phyloP scores from a whole-genome alignment of 2,888 invertebrate species.

The Pachymerium ferrugineum region DNA sequence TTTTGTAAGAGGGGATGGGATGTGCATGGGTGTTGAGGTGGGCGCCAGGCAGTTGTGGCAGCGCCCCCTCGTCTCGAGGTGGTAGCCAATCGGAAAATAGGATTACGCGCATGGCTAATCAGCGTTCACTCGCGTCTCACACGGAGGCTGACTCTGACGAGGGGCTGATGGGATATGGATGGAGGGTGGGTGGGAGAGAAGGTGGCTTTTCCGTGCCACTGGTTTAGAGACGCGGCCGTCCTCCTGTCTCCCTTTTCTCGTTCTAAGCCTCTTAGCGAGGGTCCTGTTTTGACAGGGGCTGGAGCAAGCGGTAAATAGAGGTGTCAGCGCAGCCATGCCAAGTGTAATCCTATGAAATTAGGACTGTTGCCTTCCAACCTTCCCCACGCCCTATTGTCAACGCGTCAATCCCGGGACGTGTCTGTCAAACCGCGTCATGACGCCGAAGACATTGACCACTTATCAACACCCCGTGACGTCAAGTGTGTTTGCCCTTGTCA shows the following conservation, averaged over 20 bases:
- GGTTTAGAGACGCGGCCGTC: constrained; percentile 2
- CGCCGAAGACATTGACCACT: neutral
- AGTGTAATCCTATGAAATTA: constrained; percentile 29
- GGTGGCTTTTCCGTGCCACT: constrained; percentile 12
- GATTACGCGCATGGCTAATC: constrained; percentile 28
- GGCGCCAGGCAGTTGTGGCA: neutral
- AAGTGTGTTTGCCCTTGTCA: constrained; percentile 3
- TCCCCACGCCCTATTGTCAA: constrained; percentile 12
- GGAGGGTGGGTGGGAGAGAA: constrained; percentile 8
- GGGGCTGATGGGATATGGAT: constrained; percentile 3
- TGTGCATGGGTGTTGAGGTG: constrained; percentile 11
- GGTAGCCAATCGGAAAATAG: constrained; percentile 25
- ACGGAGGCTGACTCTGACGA: constrained; percentile 3
- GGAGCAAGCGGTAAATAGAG: constrained; percentile 29
- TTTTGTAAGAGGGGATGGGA: too few relatives aligned
- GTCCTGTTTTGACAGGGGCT: constrained; percentile 25
- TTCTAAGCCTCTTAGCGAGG: constrained; percentile 16
- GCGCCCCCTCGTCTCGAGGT: neutral
- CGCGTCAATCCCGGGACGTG: constrained; percentile 1
- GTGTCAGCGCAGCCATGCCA: constrained; percentile 22
- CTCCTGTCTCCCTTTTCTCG: constrained; percentile 12
- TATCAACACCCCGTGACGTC: constrained; percentile 8
- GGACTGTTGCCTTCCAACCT: constrained; percentile 17
- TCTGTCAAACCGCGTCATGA: constrained; percentile 8
- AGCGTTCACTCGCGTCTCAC: constrained; percentile 12